Percentiles rank a stretch among this genome's conserved stretches.
Evolutionary conservation across 2,113 vertebrate species (phyloP).

Genomic region (Brachypodius melanocephalos): DNA sequence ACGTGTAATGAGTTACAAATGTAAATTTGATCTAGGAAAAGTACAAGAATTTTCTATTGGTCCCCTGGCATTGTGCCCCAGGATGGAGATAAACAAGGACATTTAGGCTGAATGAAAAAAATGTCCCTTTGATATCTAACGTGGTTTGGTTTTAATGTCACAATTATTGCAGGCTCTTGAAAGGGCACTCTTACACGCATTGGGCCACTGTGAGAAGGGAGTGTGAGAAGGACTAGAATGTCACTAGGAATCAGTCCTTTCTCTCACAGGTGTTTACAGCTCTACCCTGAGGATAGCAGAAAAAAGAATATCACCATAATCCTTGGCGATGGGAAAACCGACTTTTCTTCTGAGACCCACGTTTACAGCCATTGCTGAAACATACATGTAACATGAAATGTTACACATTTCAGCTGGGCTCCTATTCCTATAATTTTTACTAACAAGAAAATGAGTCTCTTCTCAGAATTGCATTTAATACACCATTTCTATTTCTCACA

Average conservation of each 20-base stretch:
- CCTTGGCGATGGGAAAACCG: background rate
- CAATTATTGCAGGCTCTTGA: background rate
- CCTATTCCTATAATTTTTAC: background rate
- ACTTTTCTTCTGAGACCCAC: background rate
- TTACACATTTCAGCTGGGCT: background rate
- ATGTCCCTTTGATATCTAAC: background rate
- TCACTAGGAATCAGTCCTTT: background rate
- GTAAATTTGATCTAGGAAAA: background rate
- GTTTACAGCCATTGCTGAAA: background rate
- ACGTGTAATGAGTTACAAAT: background rate
- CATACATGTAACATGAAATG: background rate
- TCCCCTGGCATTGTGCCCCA: background rate
- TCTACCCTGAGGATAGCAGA: background rate
- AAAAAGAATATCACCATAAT: background rate
- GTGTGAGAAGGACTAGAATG: background rate
- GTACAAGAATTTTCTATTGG: background rate
- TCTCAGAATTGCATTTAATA: background rate
- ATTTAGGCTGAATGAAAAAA: background rate
- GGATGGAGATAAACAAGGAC: background rate
- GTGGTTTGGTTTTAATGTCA: background rate
- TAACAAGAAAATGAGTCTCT: conserved; percentile 18
- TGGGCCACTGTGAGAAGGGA: background rate
- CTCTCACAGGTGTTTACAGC: background rate
- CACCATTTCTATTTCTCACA: conserved; percentile 10
- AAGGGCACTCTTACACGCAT: background rate